Percentiles rank a stretch among this genome's conserved stretches.
Evolutionary conservation across 2,113 vertebrate species (phyloP).

Genomic region (Marmota monax): DNA sequence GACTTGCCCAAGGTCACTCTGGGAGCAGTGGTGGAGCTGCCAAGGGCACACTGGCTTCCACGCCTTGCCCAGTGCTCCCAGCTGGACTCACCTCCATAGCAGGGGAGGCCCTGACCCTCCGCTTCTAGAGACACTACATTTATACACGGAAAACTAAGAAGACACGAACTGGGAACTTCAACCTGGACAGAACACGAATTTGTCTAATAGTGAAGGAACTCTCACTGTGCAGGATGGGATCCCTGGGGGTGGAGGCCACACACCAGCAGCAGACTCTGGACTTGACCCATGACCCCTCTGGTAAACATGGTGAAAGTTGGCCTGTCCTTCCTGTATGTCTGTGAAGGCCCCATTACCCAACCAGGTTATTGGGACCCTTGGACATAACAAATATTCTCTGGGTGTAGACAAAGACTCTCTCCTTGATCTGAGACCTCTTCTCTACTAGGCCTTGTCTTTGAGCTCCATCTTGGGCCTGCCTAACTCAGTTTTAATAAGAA

Average conservation of each 20-base stretch:
- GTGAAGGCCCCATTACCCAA: neutral
- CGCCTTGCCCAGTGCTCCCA: neutral
- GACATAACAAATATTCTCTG: neutral
- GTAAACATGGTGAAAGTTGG: neutral
- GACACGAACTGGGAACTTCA: neutral
- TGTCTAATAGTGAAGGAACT: neutral
- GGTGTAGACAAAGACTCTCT: neutral
- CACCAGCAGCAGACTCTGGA: neutral
- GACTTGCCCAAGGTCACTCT: neutral
- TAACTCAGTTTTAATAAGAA: neutral
- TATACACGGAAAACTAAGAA: slow-evolving; percentile 24
- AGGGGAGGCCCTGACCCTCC: neutral
- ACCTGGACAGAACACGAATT: neutral
- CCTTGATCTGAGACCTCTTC: neutral
- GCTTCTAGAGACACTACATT: neutral
- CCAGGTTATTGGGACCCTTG: neutral
- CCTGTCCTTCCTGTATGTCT: neutral
- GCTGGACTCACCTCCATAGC: neutral
- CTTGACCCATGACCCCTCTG: neutral
- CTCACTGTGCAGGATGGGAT: neutral
- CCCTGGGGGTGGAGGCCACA: neutral
- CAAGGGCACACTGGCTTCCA: rapidly evolving
- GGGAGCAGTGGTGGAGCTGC: neutral
- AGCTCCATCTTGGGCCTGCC: neutral
- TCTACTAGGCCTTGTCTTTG: neutral